Evolutionary conservation across 2,888 invertebrate species (phyloP).

Genomic region (Dysmachus trigonus): DNA sequence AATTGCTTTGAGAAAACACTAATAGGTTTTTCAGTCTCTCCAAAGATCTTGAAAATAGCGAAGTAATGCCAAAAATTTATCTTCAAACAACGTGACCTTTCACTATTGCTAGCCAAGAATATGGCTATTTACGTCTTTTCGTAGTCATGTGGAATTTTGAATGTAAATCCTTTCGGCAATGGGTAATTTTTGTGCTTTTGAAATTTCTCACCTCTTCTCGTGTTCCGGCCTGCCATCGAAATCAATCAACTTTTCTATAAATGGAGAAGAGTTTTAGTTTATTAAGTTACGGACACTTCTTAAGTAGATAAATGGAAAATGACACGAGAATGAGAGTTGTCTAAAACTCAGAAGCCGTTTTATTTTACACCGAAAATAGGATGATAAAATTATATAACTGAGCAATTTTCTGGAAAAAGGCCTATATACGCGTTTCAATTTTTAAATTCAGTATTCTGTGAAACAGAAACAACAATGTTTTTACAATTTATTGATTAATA

Average conservation of each 20-base stretch:
- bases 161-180: background rate
- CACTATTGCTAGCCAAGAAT: background rate
- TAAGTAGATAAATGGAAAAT: background rate
- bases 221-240: background rate
- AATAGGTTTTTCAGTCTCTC: background rate
- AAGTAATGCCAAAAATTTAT: background rate
- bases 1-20: background rate
- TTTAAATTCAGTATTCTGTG: no score
- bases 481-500: no score
- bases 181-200: background rate
- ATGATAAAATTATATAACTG: background rate
- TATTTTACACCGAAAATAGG: background rate
- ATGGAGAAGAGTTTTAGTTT: background rate
- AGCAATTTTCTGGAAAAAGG: no score
- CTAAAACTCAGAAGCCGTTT: background rate
- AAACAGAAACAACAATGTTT: no score
- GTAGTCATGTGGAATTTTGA: background rate
- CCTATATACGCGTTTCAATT: no score
- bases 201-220: background rate
- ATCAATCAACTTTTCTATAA: background rate
- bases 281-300: background rate
- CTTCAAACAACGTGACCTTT: background rate
- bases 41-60: background rate
- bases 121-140: background rate
- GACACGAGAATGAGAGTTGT: background rate